Evolutionary conservation across 2,797 vertebrate species (phyloP).

Genomic region (Platalea minor): DNA sequence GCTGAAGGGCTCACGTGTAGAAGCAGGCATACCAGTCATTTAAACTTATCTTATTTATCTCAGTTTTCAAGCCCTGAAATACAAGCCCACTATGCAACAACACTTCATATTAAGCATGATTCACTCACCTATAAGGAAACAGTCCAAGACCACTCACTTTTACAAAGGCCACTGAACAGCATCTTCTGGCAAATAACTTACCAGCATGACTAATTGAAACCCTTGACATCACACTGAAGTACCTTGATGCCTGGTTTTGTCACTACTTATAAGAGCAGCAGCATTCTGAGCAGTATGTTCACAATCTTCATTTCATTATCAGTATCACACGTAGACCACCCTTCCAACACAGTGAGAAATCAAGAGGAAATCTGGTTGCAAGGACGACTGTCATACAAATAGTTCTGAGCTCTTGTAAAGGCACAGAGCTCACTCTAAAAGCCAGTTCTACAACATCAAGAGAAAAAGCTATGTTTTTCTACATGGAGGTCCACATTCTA

Average conservation of each 20-base stretch:
- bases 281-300: background rate
- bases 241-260: background rate
- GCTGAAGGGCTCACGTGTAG: background rate
- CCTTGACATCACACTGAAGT: background rate
- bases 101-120: background rate
- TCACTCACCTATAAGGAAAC: background rate
- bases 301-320: background rate
- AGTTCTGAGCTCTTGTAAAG: background rate
- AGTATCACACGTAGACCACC: rapidly evolving
- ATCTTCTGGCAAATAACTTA: background rate
- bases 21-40: background rate
- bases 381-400: background rate
- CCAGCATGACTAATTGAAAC: background rate
- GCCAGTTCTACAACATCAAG: background rate
- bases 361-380: background rate
- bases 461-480: background rate
- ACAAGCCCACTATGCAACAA: background rate
- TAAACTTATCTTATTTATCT: background rate
- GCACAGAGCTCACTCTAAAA: background rate
- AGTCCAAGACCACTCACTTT: background rate
- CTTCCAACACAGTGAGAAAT: background rate
- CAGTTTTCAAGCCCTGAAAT: background rate
- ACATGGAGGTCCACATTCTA: background rate
- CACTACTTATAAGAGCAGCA: background rate
- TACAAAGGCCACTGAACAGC: background rate